Percentiles rank a stretch among this genome's conserved stretches.
Evolutionary conservation across 2,888 invertebrate species (phyloP).

Genomic region (Archaeoteleia sp.): DNA sequence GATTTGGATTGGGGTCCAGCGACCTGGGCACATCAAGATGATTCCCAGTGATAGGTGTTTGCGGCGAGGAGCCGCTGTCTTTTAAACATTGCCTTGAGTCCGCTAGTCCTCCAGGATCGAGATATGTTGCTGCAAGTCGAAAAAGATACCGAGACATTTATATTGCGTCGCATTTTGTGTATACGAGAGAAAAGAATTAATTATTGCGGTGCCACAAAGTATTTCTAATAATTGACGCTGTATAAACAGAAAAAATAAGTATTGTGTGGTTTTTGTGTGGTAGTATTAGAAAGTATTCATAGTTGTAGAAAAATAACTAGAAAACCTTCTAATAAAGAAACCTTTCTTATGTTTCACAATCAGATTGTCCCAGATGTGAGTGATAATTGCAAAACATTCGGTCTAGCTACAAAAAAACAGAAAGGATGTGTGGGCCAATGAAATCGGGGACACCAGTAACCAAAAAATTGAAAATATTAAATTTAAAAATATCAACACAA

Average conservation of each 20-base stretch:
- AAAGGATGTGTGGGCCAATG: too few species aligned
- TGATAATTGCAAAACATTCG: too few species aligned
- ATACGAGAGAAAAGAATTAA: slow-evolving; percentile 4
- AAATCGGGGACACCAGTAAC: too few species aligned
- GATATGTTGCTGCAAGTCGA: slow-evolving; percentile 75
- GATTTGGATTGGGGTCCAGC: slow-evolving; percentile 84
- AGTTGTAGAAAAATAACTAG: slow-evolving; percentile 3
- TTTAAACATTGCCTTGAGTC: slow-evolving; percentile 81
- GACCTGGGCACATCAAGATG: slow-evolving; percentile 87
- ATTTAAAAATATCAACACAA: too few species aligned
- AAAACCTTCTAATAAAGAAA: too few species aligned
- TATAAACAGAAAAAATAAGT: slow-evolving; percentile 18
- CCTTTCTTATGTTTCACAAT: too few species aligned
- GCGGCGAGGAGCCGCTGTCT: slow-evolving; percentile 78
- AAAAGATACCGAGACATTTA: slow-evolving; percentile 17
- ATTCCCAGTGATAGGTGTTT: slow-evolving; percentile 79
- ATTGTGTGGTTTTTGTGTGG: slow-evolving; percentile 9
- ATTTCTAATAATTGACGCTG: slow-evolving; percentile 4
- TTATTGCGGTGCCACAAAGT: slow-evolving; percentile 19
- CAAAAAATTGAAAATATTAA: too few species aligned
- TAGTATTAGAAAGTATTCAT: slow-evolving; percentile 10
- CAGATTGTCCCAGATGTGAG: too few species aligned
- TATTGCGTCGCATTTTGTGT: slow-evolving; percentile 1
- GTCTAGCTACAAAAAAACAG: too few species aligned
- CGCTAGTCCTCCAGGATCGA: slow-evolving; percentile 76